Evolutionary conservation across 2,888 invertebrate species (phyloP), one percentile per base, ranked within the genome.

Genomic region (Leptinotarsa haldemani): DNA sequence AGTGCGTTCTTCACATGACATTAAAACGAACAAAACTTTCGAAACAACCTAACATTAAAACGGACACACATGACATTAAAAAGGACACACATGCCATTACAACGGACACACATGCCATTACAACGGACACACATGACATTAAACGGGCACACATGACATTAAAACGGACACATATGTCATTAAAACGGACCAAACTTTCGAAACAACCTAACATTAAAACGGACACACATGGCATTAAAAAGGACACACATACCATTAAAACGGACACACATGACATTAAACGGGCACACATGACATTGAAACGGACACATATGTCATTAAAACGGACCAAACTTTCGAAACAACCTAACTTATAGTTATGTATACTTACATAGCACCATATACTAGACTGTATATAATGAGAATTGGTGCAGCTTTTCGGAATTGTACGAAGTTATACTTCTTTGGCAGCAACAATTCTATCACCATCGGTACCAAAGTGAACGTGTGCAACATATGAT

Each of bases 401-500:
- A 82, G 65, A 12, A 73, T 68, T 1, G 50, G 13, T 3, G 74
- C 68, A 1, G 80, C 79, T 30, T 68, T 69, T 66, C 72, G 63
- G 16, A 75, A 75, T 58, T 76, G 70, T 46, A 75, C 70, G 69
- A 78, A 77, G 78, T 70, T 65, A 73, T 79, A 69, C 80, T 82
- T 75, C 80, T 81, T 70, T 73, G 80, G 71, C 80, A 86, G 0
- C 89, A 79, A 30, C 0, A 90, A 87, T 78, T 91, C 91, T 3
- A 89, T 76, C 3, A 88, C 74, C 2, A 90, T 80, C 18, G 90
- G 87, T 0, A 90, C 82, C 0, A 88, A 77, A 65, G 91, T 90
- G 80, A 89, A 88, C 0, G 90, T 90, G 83, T 91, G 91, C 47
- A 91, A 88, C 74, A 89, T 89, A 78, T 91, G 91, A 85, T 91